Evolutionary conservation across 2,797 vertebrate species (phyloP).

Genomic region (Periophthalmus magnuspinnatus): DNA sequence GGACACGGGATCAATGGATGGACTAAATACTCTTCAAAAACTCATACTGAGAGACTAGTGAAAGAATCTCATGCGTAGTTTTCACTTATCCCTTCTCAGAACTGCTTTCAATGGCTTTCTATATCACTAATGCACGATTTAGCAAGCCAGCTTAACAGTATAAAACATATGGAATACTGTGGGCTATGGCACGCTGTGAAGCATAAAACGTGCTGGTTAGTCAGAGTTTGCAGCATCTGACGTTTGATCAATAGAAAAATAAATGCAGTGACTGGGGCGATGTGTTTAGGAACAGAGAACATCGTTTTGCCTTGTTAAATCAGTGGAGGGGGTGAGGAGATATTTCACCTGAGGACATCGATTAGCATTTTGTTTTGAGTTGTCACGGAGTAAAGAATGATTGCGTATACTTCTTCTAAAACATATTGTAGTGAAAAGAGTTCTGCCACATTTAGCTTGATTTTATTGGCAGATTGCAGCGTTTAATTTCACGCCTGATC

Average conservation of each 20-base stretch:
- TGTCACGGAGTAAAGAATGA: not conserved
- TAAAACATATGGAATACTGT: not conserved
- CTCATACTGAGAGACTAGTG: not conserved
- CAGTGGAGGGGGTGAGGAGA: not conserved
- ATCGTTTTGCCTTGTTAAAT: conserved; percentile 9
- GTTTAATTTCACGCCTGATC: not conserved
- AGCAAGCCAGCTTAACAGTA: not conserved
- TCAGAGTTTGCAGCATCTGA: not conserved
- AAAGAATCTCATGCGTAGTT: not conserved
- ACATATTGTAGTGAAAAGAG: not conserved
- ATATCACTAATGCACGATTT: not conserved
- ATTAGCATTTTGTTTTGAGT: not conserved
- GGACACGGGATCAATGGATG: not conserved
- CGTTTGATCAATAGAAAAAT: conserved; percentile 8
- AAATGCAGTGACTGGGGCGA: not conserved
- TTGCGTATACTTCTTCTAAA: not conserved
- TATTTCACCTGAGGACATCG: not conserved
- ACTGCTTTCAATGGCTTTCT: not conserved
- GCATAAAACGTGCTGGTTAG: not conserved
- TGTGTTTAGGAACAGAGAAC: not conserved
- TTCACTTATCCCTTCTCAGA: not conserved
- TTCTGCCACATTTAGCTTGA: not conserved
- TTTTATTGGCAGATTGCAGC: not conserved
- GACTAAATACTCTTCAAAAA: not conserved
- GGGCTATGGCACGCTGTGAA: not conserved